Evolutionary conservation across 2,113 vertebrate species (phyloP).

Genomic region (Gorsachius goisagi): DNA sequence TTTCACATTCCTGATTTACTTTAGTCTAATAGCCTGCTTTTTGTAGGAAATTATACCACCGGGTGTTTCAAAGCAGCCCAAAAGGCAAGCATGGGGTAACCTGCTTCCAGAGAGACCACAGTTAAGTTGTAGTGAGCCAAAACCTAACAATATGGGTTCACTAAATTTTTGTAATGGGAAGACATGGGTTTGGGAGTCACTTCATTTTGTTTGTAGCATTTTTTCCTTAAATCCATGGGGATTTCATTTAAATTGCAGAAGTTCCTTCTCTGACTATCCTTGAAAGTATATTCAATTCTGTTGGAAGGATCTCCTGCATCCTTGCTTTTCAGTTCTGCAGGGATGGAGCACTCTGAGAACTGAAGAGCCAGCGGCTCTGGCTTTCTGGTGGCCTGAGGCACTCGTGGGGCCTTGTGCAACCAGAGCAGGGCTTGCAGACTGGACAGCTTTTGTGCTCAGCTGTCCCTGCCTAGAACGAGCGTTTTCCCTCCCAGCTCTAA

Average conservation of each 20-base stretch:
- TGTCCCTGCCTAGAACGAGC: neutral
- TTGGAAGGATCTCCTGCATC: neutral
- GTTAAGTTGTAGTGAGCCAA: neutral
- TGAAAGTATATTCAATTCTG: neutral
- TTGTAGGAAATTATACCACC: neutral
- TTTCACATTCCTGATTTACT: neutral
- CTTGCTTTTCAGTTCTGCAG: neutral
- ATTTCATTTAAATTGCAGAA: no score
- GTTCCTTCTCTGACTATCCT: neutral
- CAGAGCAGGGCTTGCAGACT: neutral
- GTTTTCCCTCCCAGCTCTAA: neutral
- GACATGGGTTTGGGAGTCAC: rapidly evolving
- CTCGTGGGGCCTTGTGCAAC: neutral
- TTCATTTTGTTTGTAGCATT: neutral
- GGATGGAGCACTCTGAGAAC: neutral
- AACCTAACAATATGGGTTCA: neutral
- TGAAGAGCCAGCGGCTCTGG: neutral
- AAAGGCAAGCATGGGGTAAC: neutral
- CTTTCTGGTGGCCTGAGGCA: rapidly evolving
- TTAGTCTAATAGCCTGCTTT: neutral
- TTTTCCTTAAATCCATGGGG: neutral
- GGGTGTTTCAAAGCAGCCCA: neutral
- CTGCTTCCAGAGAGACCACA: neutral
- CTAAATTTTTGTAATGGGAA: neutral
- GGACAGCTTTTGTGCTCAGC: neutral